Evolutionary conservation across 1,140 invertebrate genomes (phyloP).

Genomic region (Dolichoris vasculosae): DNA sequence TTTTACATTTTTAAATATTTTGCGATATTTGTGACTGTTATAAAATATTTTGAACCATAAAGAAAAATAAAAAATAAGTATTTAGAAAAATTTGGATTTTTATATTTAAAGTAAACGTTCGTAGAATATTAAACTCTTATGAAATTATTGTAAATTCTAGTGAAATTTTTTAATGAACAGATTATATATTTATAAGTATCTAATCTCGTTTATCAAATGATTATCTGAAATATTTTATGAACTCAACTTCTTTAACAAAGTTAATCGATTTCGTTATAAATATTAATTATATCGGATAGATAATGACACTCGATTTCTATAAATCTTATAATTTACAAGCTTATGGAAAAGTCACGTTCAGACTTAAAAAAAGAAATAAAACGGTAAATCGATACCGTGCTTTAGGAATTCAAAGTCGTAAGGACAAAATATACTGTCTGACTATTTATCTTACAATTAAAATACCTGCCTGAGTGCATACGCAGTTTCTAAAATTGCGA

Average conservation of each 20-base stretch:
- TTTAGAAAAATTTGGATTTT: too few species aligned
- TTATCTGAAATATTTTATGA: not conserved
- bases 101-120: too few species aligned
- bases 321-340: constrained; percentile 2
- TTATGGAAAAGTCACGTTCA: not conserved
- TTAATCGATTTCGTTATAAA: not conserved
- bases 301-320: constrained; percentile 35
- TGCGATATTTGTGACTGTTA: too few species aligned
- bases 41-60: too few species aligned
- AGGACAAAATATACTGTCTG: constrained; percentile 19
- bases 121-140: too few species aligned
- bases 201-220: not conserved
- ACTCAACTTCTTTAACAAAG: not conserved
- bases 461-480: not conserved
- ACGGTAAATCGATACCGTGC: not conserved
- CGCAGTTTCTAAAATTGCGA: constrained; percentile 6
- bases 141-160: too few species aligned
- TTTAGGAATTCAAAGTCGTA: constrained; percentile 14
- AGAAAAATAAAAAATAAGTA: too few species aligned
- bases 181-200: too few species aligned
- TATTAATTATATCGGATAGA: not conserved
- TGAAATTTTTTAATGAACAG: too few species aligned
- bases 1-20: too few species aligned
- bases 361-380: constrained; percentile 17
- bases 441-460: constrained; percentile 27